Conservation (phyloP, 2,113 vertebrate genomes). For the Seriola aureovittata region DNA sequence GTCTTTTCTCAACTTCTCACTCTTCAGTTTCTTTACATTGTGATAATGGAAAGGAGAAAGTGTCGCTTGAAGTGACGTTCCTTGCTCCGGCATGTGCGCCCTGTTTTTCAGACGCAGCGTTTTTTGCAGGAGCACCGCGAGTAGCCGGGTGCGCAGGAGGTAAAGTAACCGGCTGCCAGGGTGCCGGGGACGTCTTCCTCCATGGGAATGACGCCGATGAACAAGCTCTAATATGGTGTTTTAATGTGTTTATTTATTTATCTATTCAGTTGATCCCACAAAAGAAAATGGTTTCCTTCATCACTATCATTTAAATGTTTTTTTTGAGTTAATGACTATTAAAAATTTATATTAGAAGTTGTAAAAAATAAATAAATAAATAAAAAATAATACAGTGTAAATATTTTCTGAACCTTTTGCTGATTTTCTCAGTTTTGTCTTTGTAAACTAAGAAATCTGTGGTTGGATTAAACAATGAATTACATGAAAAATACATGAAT, state of each 20-base stretch:
- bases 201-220: conserved; percentile 43
- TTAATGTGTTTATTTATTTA: neutral
- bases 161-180: conserved; percentile 35
- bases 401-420: neutral
- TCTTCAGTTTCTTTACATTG: conserved; percentile 33
- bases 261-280: neutral
- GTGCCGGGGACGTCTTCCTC: conserved; percentile 23
- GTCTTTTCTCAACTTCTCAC: conserved; percentile 68
- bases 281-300: neutral
- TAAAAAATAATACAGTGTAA: neutral
- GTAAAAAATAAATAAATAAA: neutral
- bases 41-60: conserved; percentile 58
- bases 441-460: neutral
- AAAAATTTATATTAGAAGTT: neutral
- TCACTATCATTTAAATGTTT: neutral
- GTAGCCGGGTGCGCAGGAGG: neutral
- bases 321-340: neutral
- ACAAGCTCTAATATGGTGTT: conserved; percentile 22
- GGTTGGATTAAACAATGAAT: neutral
- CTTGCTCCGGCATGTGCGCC: conserved; percentile 57
- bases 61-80: conserved; percentile 47
- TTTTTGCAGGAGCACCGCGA: neutral
- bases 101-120: conserved; percentile 32
- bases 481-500: neutral
- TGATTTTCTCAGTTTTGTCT: neutral